Evolutionary conservation across 2,888 invertebrate species (phyloP), one percentile per base, ranked within the genome.

Genomic region (Loripinus fragilis): DNA sequence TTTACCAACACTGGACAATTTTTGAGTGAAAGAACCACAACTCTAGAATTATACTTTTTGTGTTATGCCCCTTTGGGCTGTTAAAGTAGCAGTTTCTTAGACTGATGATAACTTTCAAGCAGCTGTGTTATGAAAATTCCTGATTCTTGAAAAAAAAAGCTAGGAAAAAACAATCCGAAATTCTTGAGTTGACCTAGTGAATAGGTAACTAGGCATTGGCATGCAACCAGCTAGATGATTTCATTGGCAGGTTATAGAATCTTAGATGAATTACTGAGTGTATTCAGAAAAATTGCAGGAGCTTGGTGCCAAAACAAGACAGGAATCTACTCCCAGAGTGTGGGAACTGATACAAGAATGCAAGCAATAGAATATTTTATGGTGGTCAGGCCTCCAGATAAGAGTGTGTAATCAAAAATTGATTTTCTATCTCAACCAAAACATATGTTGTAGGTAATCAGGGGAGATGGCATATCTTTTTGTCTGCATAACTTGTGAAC

Each of bases 141-240:
- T 38, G 38, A 38, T 38, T 38, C 12, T 12, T 38, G 38, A 38
- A 38, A 38, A 38, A 38, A 38, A 38, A 38, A 60, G 33, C 8
- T 33, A 60, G 28, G 38, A 38, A 38, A 38, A 38, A 38, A 38
- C 5, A 38, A 60, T 17, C 8, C 30, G 33, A 33, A 60, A 60
- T 60, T 33, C 33, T 60, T 60, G 33, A 38, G 38, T 38, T n/a
- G 28, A 33, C 33, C 17, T 60, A 33, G 60, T 60, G 60, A 60
- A 60, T 5, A 60, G 60, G 30, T 60, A 60, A 60, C 60, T 60
- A 60, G 60, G 60, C 28, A 60, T 60, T 60, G 60, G 60, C 60
- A 60, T 1, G 15, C 1, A 30, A 60, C 60, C 60, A 60, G 60
- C 7, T 10, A 60, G 60, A 60, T 60, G 60, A 60, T 60, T 60